phyloP scores from a whole-genome alignment of 2,113 vertebrate genomes.

The Lichenostomus cassidix region DNA sequence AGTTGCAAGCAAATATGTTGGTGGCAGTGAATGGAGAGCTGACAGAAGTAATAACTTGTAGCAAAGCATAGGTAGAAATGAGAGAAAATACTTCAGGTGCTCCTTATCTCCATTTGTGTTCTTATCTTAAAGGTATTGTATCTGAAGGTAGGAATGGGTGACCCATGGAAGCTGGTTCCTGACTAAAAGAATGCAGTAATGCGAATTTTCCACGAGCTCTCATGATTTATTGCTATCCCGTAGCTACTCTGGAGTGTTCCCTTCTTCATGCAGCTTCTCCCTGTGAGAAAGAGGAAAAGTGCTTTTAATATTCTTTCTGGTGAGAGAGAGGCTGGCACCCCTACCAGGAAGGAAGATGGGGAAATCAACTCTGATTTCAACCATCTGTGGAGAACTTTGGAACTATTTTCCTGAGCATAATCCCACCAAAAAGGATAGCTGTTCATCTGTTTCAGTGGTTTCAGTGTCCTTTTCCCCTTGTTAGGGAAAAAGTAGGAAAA shows the following conservation, averaged over 20 bases:
- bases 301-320: constrained; percentile 6
- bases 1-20: not conserved
- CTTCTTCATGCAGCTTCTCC: not conserved
- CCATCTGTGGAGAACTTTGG: not conserved
- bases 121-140: not conserved
- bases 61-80: not conserved
- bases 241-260: not conserved
- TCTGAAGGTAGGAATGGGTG: not conserved
- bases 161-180: not conserved
- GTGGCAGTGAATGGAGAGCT: not conserved
- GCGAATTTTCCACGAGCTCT: not conserved
- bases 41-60: not conserved
- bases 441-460: not conserved
- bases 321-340: constrained; percentile 15
- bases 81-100: not conserved
- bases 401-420: not conserved
- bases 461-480: not conserved
- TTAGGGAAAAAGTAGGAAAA: not conserved
- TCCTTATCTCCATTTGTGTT: not conserved
- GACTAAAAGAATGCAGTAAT: not conserved
- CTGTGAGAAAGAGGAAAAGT: not conserved
- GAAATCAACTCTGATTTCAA: constrained; percentile 40
- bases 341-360: not conserved
- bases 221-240: not conserved
- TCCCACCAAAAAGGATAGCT: not conserved